A percentile compares a stretch with the other conserved stretches of the same genome.
These are phyloP conservation scores for Oncorhynchus masou DNA, from an alignment of 2,113 vertebrate species.

Conservation along the genomic window DNA sequence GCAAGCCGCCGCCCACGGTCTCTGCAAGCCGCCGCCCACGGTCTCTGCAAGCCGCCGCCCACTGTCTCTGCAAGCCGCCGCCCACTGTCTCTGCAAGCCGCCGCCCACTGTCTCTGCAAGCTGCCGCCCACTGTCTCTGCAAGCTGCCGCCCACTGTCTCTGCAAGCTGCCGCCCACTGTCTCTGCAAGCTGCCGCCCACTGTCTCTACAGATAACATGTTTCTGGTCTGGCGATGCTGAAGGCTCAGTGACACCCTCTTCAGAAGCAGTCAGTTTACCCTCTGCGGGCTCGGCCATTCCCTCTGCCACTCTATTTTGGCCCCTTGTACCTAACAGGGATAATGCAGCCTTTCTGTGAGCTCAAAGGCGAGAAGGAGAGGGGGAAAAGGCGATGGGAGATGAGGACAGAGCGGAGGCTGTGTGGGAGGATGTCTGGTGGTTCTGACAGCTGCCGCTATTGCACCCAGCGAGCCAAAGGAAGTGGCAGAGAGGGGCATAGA, in stretches of 20 bases:
- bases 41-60: no score
- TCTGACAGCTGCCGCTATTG: constrained; percentile 12
- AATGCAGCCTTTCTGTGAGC: neutral
- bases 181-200: no score
- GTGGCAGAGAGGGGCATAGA: constrained; percentile 6
- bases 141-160: no score
- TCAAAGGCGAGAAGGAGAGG: neutral
- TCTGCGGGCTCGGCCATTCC: neutral
- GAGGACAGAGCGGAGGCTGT: neutral
- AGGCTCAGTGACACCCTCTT: neutral
- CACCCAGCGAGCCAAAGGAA: constrained; percentile 41
- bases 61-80: no score
- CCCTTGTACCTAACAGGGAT: neutral
- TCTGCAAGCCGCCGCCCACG: no score
- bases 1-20: no score
- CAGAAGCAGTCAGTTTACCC: neutral
- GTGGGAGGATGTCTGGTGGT: neutral
- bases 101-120: no score
- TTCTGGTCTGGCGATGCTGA: neutral
- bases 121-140: no score
- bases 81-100: no score
- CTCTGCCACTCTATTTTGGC: neutral
- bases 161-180: no score
- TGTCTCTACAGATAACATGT: neutral
- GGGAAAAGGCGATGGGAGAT: neutral